Evolutionary conservation across 2,888 invertebrate species (phyloP).

Genomic region (Andricus curvator): DNA sequence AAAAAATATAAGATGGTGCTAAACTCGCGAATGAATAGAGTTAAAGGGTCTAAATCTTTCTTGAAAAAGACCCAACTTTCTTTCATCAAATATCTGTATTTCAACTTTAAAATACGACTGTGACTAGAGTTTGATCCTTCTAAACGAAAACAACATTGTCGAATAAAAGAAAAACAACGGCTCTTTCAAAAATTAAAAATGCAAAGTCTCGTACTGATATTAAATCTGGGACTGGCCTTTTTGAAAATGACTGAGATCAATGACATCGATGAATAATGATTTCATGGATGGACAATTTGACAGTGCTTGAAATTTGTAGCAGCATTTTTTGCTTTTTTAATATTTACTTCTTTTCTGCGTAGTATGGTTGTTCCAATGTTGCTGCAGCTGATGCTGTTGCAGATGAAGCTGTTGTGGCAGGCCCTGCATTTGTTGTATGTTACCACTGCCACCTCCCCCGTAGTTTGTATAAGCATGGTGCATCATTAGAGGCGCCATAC

Average conservation of each 20-base stretch:
- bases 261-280: slow-evolving; percentile 43
- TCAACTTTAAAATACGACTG: neutral
- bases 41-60: too few species aligned
- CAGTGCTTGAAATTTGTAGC: slow-evolving; percentile 43
- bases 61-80: too few species aligned
- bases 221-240: slow-evolving; percentile 12
- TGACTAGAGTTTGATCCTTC: neutral
- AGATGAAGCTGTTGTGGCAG: slow-evolving; percentile 79
- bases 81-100: neutral
- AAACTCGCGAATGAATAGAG: neutral
- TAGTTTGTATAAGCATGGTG: slow-evolving; percentile 82
- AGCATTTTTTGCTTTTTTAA: slow-evolving; percentile 58
- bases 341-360: slow-evolving; percentile 80
- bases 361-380: slow-evolving; percentile 79
- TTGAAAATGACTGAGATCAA: slow-evolving; percentile 34
- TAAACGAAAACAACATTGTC: neutral
- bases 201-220: neutral
- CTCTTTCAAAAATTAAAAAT: neutral
- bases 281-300: slow-evolving; percentile 38
- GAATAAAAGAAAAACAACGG: neutral
- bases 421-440: slow-evolving; percentile 79
- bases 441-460: slow-evolving; percentile 81
- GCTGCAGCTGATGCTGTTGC: slow-evolving; percentile 78
- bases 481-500: slow-evolving; percentile 80
- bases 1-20: too few species aligned